Evolutionary conservation across 2,797 vertebrate species (phyloP).

Genomic region (Gymnodraco acuticeps): DNA sequence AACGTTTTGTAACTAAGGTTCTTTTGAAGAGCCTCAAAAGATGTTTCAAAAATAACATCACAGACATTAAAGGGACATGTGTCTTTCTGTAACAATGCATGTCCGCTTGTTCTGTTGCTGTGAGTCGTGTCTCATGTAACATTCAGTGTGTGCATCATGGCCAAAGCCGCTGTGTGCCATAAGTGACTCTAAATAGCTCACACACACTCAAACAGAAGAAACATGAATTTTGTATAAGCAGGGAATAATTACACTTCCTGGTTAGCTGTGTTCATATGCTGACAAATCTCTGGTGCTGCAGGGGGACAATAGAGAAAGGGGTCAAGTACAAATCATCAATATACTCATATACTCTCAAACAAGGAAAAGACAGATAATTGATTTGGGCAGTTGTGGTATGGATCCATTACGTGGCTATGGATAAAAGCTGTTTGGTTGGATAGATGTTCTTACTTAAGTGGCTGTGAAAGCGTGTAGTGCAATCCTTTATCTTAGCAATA

Average conservation of each 20-base stretch:
- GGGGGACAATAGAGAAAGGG: neutral
- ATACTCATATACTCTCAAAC: conserved; percentile 6
- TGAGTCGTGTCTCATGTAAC: conserved; percentile 62
- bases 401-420: neutral
- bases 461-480: too few species aligned
- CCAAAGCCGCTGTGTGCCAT: conserved; percentile 43
- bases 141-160: conserved; percentile 53
- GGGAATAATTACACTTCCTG: conserved; percentile 3
- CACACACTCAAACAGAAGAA: conserved; percentile 18
- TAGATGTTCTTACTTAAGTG: neutral
- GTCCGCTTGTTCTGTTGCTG: conserved; percentile 53
- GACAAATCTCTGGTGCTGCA: neutral
- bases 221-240: conserved; percentile 13
- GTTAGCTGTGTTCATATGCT: conserved; percentile 12
- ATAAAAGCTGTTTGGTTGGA: conserved; percentile 1
- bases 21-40: neutral
- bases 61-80: neutral
- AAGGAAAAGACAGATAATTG: neutral
- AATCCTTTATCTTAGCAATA: too few species aligned
- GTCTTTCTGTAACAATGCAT: conserved; percentile 28
- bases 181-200: conserved; percentile 28
- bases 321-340: conserved; percentile 1
- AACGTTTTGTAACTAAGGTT: neutral
- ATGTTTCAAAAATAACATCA: conserved; percentile 7
- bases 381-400: neutral